phyloP scores from a whole-genome alignment of 1,140 invertebrate genomes.

The Condylostylus longicornis region DNA sequence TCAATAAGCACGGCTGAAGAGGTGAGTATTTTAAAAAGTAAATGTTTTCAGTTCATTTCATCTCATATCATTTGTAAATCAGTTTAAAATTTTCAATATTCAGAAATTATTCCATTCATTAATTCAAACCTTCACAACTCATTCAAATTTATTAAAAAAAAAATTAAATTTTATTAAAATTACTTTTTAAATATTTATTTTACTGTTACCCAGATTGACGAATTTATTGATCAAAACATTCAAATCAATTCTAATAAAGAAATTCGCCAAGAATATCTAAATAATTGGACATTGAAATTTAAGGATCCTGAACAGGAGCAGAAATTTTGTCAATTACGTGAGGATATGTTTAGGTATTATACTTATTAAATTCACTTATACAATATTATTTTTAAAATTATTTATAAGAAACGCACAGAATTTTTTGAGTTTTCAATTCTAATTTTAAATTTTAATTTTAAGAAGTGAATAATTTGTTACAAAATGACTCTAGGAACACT shows the following conservation, averaged over 20 bases:
- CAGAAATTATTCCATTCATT: not conserved
- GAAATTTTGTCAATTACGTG: slow-evolving; percentile 66
- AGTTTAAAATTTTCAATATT: not conserved
- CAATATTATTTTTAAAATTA: no score
- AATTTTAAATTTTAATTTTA: no score
- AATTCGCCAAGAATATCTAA: slow-evolving; percentile 76
- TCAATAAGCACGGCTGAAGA: slow-evolving; percentile 28
- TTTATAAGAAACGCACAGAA: no score
- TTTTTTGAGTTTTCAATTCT: not conserved
- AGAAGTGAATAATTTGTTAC: no score
- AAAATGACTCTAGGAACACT: no score
- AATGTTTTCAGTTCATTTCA: not conserved
- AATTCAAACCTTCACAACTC: not conserved
- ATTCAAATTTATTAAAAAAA: not conserved
- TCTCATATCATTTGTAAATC: not conserved
- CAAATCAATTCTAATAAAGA: slow-evolving; percentile 86
- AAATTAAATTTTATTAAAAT: slow-evolving; percentile 1
- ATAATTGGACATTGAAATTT: slow-evolving; percentile 73
- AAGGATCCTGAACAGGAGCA: slow-evolving; percentile 42
- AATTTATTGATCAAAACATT: slow-evolving; percentile 75
- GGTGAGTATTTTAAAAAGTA: slow-evolving; percentile 11
- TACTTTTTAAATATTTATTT: not conserved
- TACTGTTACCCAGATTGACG: slow-evolving; percentile 57
- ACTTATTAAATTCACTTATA: no score
- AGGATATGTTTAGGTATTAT: slow-evolving; percentile 78